Evolutionary conservation across 2,888 invertebrate genomes (phyloP), one percentile per base, ranked within the genome.

Genomic region (Ophion ventricosus): DNA sequence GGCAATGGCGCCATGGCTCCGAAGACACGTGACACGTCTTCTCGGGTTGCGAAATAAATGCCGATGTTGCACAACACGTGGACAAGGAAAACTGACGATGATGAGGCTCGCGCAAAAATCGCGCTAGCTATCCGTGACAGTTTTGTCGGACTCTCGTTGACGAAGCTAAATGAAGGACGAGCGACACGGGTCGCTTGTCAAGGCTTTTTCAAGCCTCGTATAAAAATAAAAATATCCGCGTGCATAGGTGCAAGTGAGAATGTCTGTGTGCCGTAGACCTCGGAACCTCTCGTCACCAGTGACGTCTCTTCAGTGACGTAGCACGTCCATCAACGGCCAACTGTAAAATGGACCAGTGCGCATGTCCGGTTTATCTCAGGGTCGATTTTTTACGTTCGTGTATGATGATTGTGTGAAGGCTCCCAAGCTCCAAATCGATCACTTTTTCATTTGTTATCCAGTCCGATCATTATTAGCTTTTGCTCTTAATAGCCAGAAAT

Each of bases 121-220:
- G 74, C 66, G 20, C 74, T n/a, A 43, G 56, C 49, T 67, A 80
- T 63, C 26, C 26, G 25, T 43, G 43, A 43, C 43, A 43, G 11
- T 43, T 43, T 43, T 43, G 43, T 43, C 14, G 43, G 43, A 2
- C 43, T 43, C 43, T 2, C 43, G 43, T 70, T 70, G 77, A 64
- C 70, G 64, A 56, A 64, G 67, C 76, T 57, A 61, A 70, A 69
- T 14, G 77, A 77, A 77, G 76, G 82, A 69, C 77, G 64, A 23
- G 40, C 11, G 63, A 70, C 70, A 63, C 63, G 76, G 40, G 40
- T 80, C 56, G 56, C 25, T 64, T 73, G 72, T 73, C 80, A 73
- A 80, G 49, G 77, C 26, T 64, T 75, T 64, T 54, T 35, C 63
- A 75, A 40, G 64, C 25, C 64, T 64, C 29, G 59, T 40, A 1